Evolutionary conservation across 2,797 vertebrate genomes (phyloP).

Genomic region (Notamacropus eugenii): DNA sequence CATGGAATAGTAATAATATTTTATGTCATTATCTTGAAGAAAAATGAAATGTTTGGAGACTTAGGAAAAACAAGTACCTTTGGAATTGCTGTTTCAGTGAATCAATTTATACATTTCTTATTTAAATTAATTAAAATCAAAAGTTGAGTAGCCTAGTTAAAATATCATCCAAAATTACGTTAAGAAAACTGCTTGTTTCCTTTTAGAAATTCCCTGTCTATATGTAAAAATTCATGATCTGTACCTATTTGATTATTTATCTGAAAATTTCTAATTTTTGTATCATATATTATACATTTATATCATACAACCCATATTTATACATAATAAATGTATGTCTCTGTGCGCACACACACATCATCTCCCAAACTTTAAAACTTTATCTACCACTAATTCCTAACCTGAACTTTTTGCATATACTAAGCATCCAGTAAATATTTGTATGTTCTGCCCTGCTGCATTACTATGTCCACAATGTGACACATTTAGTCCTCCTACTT

Average conservation of each 20-base stretch:
- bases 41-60: neutral
- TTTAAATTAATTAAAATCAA: neutral
- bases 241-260: neutral
- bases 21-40: neutral
- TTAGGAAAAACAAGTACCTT: neutral
- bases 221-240: neutral
- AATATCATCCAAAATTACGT: neutral
- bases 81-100: neutral
- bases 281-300: neutral
- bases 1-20: neutral
- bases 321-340: too few relatives aligned
- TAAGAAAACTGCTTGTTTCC: neutral
- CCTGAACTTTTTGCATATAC: neutral
- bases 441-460: neutral
- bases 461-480: neutral
- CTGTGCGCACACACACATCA: neutral
- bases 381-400: neutral
- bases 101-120: neutral
- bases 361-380: neutral
- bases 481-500: neutral
- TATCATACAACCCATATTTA: too few relatives aligned
- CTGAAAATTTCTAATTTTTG: neutral
- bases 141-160: neutral
- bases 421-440: neutral
- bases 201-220: neutral